phyloP scores from a whole-genome alignment of 2,113 vertebrate genomes.

The Cephalophus harveyi region DNA sequence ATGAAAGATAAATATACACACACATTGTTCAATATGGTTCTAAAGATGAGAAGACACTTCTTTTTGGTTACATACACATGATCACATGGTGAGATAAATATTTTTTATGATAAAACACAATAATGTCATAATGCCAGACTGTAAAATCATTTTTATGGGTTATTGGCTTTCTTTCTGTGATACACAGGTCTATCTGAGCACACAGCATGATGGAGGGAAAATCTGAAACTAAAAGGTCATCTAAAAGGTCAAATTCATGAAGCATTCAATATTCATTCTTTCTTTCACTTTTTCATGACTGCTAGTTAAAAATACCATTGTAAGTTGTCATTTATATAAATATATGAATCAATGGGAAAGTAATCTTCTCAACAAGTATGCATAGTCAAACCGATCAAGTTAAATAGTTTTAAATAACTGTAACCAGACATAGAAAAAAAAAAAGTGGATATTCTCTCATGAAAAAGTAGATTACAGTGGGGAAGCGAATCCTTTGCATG shows the following conservation, averaged over 20 bases:
- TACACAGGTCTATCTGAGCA: not conserved
- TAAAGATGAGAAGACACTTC: not conserved
- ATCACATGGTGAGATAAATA: not conserved
- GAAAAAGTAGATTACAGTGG: not conserved
- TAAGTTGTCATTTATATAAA: not conserved
- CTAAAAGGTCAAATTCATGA: constrained; percentile 13
- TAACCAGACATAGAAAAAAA: not conserved
- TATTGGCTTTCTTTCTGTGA: not conserved
- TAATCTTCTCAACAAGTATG: not conserved
- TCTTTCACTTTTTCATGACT: not conserved
- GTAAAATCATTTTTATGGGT: not conserved
- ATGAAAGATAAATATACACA: not conserved
- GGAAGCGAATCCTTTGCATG: not conserved
- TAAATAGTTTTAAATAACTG: not conserved
- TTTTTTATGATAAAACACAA: not conserved
- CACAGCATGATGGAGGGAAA: not conserved
- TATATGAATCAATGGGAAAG: not conserved
- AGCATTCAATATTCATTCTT: not conserved
- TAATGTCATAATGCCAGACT: not conserved
- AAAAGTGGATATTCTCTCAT: not conserved
- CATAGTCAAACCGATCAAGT: not conserved
- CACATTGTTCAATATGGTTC: not conserved
- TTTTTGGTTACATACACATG: not conserved
- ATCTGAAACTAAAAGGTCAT: not conserved
- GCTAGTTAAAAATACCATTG: not conserved